These are phyloP conservation scores for Montipora capitata DNA, from an alignment of 92 coral and sea anemone species.

Conservation along the genomic window DNA sequence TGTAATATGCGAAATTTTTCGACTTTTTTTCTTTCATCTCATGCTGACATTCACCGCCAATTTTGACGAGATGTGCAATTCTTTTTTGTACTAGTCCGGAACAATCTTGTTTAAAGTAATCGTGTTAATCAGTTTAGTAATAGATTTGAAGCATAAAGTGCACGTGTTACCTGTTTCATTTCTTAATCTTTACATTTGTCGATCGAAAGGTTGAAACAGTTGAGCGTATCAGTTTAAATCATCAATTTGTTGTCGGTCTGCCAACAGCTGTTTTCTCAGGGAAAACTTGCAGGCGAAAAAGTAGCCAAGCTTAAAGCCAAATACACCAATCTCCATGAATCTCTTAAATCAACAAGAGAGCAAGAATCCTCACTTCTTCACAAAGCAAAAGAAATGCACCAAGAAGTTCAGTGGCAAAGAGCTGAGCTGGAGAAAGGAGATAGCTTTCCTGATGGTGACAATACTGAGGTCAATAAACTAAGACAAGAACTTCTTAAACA, in stretches of 20 bases:
- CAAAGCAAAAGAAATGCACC: conserved; percentile 98
- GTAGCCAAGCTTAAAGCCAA: conserved; percentile 95
- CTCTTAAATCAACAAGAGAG: conserved; percentile 92
- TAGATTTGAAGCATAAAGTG: no score
- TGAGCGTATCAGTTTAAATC: no score
- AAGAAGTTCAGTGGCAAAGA: conserved; percentile 94
- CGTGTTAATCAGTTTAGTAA: no score
- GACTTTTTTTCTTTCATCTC: no score
- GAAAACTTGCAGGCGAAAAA: conserved; percentile 96
- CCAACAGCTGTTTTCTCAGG: conserved; percentile 89
- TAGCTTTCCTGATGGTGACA: conserved; percentile 97
- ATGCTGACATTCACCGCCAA: no score
- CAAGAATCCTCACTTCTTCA: conserved; percentile 88
- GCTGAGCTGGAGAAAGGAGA: conserved; percentile 96
- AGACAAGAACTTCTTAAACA: conserved; percentile 96
- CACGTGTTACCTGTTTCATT: no score
- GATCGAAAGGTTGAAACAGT: no score
- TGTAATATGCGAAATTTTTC: no score
- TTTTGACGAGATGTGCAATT: no score
- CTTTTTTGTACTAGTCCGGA: no score
- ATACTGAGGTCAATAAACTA: conserved; percentile 95
- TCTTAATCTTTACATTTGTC: not conserved
- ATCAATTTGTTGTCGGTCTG: not conserved
- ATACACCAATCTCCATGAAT: conserved; percentile 96
- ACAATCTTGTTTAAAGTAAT: no score